A percentile compares a stretch with the other conserved stretches of the same genome.
Evolutionary conservation across 2,113 vertebrate species (phyloP).

Genomic region (Columba livia): DNA sequence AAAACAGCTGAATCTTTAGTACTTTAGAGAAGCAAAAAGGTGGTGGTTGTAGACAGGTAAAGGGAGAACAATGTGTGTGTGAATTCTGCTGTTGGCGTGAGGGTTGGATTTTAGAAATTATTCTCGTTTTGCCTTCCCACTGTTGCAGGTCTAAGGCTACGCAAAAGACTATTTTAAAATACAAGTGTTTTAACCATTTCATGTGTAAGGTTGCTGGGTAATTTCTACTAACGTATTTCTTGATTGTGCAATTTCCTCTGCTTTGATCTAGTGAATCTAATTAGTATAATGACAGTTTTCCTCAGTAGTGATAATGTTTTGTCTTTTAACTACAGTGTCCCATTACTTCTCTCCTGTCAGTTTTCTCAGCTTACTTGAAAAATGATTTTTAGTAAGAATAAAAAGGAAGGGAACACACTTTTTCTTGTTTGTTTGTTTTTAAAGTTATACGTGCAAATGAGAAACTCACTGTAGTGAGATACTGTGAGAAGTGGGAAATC

Average conservation of each 20-base stretch:
- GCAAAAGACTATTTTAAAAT: background rate
- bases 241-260: background rate
- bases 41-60: conserved; percentile 12
- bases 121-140: background rate
- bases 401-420: background rate
- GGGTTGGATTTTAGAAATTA: background rate
- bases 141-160: background rate
- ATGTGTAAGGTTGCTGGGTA: background rate
- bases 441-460: background rate
- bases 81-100: background rate
- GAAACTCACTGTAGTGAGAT: background rate
- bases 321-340: background rate
- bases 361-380: background rate
- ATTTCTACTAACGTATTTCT: background rate
- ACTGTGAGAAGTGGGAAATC: background rate
- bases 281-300: conserved; percentile 9
- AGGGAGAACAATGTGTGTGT: background rate
- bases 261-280: conserved; percentile 35
- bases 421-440: no score
- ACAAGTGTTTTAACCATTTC: background rate
- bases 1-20: background rate
- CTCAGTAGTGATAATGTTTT: background rate
- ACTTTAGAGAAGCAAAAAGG: background rate
- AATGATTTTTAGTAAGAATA: background rate
- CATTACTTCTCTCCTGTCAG: background rate